phyloP scores from a whole-genome alignment of 2,113 vertebrate genomes.

The Antechinus flavipes region DNA sequence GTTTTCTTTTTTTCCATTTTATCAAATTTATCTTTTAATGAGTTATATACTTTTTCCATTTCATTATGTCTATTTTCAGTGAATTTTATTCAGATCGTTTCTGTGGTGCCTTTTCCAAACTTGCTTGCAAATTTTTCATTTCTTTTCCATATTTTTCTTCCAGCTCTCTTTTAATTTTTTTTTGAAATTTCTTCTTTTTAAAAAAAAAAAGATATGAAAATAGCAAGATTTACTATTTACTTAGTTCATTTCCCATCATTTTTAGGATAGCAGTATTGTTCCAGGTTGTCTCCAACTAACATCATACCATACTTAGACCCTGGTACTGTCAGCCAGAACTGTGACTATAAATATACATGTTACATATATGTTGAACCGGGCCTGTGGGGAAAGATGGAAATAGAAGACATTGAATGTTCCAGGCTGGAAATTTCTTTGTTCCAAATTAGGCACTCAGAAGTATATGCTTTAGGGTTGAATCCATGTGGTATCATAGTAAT shows the following conservation, averaged over 20 bases:
- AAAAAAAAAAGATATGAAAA: slow-evolving; percentile 53
- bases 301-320: background rate
- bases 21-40: too few species aligned
- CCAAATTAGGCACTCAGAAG: too few species aligned
- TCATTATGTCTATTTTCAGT: too few species aligned
- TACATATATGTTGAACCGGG: background rate
- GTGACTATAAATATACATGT: background rate
- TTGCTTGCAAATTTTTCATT: too few species aligned
- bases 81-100: too few species aligned
- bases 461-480: background rate
- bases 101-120: too few species aligned
- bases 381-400: background rate
- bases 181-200: too few species aligned
- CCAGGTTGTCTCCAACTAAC: background rate
- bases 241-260: slow-evolving; percentile 18
- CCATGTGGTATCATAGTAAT: background rate
- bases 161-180: too few species aligned
- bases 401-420: background rate
- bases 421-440: background rate
- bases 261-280: background rate
- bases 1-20: too few species aligned
- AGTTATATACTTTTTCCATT: too few species aligned
- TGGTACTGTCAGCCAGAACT: background rate
- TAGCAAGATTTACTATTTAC: slow-evolving; percentile 58
- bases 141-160: too few species aligned